Percentiles rank a stretch among this genome's conserved stretches.
phyloP scores from a whole-genome alignment of 2,797 vertebrate species.

The Smutsia gigantea region DNA sequence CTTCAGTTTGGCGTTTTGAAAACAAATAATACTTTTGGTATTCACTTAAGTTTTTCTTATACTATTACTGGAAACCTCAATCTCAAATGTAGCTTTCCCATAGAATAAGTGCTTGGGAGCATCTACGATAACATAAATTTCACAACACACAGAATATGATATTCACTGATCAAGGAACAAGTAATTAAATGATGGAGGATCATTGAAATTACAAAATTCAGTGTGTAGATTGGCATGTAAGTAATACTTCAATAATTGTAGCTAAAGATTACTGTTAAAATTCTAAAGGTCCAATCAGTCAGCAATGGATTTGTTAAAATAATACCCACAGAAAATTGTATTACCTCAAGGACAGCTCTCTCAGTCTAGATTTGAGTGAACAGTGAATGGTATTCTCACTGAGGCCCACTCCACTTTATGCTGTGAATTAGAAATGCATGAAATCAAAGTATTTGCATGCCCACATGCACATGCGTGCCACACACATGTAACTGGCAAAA shows the following conservation, averaged over 20 bases:
- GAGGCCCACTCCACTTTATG: constrained; percentile 14
- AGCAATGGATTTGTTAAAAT: constrained; percentile 59
- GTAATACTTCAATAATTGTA: constrained; percentile 63
- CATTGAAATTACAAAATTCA: constrained; percentile 75
- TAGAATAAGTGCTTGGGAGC: not conserved
- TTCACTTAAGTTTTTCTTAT: constrained; percentile 52
- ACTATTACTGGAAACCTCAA: constrained; percentile 24
- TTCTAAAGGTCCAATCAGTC: constrained; percentile 61
- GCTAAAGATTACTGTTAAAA: constrained; percentile 63
- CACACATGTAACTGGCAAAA: constrained; percentile 9
- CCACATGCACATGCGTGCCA: accelerated
- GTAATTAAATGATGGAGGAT: constrained; percentile 40
- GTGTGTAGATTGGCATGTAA: not conserved
- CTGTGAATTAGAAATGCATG: constrained; percentile 27
- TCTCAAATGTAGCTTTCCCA: constrained; percentile 51
- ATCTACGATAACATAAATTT: not conserved
- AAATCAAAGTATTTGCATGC: not conserved
- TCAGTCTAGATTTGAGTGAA: not conserved
- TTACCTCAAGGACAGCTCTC: constrained; percentile 35
- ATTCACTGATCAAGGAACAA: constrained; percentile 23
- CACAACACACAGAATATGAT: not conserved
- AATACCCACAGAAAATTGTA: constrained; percentile 8
- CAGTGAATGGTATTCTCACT: constrained; percentile 22
- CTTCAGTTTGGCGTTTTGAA: constrained; percentile 75
- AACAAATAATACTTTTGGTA: constrained; percentile 62